Percentiles rank a stretch among this genome's conserved stretches.
These are phyloP conservation scores for Ophraella communa DNA, from an alignment of 2,888 invertebrate genomes.

Conservation along the genomic window DNA sequence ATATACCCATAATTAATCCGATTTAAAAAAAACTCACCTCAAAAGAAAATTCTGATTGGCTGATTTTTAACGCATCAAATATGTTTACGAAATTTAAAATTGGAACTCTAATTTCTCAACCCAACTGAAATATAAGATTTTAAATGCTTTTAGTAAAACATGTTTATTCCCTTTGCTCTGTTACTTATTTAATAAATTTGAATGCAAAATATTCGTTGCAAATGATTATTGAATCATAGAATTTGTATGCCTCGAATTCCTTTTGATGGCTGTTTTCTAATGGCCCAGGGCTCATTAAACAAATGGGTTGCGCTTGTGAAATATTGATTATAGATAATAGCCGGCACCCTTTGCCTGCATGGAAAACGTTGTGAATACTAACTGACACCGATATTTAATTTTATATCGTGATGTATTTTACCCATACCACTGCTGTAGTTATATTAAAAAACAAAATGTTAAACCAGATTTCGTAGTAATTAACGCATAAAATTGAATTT, in stretches of 20 bases:
- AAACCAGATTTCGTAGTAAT: neutral
- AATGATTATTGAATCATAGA: constrained; percentile 9
- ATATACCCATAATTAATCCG: too few relatives aligned
- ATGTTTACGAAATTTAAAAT: neutral
- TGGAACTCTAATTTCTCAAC: neutral
- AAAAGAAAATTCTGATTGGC: too few relatives aligned
- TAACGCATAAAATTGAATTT: neutral
- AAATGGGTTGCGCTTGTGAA: constrained; percentile 25
- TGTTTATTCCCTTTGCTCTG: neutral
- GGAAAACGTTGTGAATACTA: constrained; percentile 21
- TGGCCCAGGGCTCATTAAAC: constrained; percentile 25
- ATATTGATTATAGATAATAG: constrained; percentile 28
- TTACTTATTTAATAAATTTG: neutral
- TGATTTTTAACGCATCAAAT: too few relatives aligned
- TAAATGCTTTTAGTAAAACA: neutral
- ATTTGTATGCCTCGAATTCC: constrained; percentile 13
- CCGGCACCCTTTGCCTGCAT: constrained; percentile 20
- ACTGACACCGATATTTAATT: constrained; percentile 20
- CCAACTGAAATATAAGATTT: neutral
- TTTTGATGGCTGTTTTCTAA: constrained; percentile 21
- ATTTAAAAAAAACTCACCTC: too few relatives aligned
- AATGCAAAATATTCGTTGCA: constrained; percentile 4
- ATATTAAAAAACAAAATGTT: neutral
- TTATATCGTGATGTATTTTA: constrained; percentile 8
- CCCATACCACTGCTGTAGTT: neutral